Base-by-base conservation (phyloP, 2,113 vertebrate species). In the Chlorocebus sabaeus region DNA sequence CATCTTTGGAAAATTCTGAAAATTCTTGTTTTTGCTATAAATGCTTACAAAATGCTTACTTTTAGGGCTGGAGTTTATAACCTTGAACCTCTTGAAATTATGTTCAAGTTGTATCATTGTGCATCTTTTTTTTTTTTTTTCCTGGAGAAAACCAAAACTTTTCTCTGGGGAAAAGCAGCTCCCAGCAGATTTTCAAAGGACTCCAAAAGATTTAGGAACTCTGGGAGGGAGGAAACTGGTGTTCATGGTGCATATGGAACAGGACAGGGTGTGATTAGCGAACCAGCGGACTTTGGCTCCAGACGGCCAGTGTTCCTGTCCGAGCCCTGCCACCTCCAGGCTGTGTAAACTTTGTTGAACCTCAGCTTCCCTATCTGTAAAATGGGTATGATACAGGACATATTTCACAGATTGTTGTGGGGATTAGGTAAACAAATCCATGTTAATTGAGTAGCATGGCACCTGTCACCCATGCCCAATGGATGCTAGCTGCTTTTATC, bases 171-270 rank as follows among this genome's bases (percentile, higher is more conserved):
- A 45, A 72, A 93, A 85, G 57, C 43, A 61, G 16, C 23, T 83
- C 48, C 93, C 30, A 45, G 8, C 17, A 45, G 43, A 43, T 75
- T 83, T 79, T 93, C 68, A 64, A 35, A 45, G 43, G 57, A 57
- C 48, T 52, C 45, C 38, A 85, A 27, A 75, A 32, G 32, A 45
- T 64, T 75, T 40, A 64, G 38, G 82, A 72, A 23, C n/a, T 50
- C 81, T 16, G 85, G 13, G 84, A 84, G 50, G 61, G 72, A 78
- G 8, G 43, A 81, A 82, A 45, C 55, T 30, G 17, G 52, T 23
- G 1, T 14, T 50, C 14, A 18, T 0, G 3, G 43, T 6, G 16
- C 35, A 0, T 27, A n/a, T 70, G 40, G 50, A n/a, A 6, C 2
- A 25, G 84, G 45, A 27, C 30, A 23, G 83, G 10, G 17, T 64